Conservation (phyloP, 2,888 invertebrate genomes). For the Gari tellinella region DNA sequence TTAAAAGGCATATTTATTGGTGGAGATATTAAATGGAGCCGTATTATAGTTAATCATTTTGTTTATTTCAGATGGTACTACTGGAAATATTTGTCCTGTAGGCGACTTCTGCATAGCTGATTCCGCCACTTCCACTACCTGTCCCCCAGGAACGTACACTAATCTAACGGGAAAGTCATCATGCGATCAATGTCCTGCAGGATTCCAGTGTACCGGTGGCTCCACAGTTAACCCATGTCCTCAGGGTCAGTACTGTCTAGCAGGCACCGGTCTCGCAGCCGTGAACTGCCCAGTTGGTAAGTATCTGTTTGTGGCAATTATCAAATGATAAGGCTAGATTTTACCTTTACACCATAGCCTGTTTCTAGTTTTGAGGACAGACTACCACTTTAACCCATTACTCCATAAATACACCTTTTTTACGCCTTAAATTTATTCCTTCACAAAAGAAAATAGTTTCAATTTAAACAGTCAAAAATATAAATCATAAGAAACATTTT, state of each 20-base stretch:
- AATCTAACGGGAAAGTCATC: conserved; percentile 75
- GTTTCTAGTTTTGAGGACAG: too few relatives aligned
- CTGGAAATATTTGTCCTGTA: conserved; percentile 80
- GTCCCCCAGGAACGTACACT: conserved; percentile 76
- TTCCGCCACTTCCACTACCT: conserved; percentile 65
- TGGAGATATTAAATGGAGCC: neutral
- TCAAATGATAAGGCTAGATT: too few relatives aligned
- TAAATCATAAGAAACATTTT: too few relatives aligned
- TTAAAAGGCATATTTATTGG: neutral
- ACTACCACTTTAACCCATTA: too few relatives aligned
- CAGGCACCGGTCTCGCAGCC: conserved; percentile 73
- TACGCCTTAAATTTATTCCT: too few relatives aligned
- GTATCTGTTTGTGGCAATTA: conserved; percentile 20
- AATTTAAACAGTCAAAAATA: too few relatives aligned
- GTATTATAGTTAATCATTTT: neutral
- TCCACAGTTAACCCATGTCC: conserved; percentile 78
- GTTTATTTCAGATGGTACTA: conserved; percentile 72
- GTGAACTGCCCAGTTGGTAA: conserved; percentile 80
- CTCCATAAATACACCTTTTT: too few relatives aligned
- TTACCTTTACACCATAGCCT: too few relatives aligned
- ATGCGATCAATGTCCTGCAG: conserved; percentile 78
- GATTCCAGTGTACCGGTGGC: conserved; percentile 78
- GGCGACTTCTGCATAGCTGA: conserved; percentile 77
- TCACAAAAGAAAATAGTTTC: too few relatives aligned
- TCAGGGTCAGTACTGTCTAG: conserved; percentile 79